These are phyloP conservation scores for Lutjanus erythropterus DNA, from an alignment of 2,113 vertebrate species.

Conservation along the genomic window DNA sequence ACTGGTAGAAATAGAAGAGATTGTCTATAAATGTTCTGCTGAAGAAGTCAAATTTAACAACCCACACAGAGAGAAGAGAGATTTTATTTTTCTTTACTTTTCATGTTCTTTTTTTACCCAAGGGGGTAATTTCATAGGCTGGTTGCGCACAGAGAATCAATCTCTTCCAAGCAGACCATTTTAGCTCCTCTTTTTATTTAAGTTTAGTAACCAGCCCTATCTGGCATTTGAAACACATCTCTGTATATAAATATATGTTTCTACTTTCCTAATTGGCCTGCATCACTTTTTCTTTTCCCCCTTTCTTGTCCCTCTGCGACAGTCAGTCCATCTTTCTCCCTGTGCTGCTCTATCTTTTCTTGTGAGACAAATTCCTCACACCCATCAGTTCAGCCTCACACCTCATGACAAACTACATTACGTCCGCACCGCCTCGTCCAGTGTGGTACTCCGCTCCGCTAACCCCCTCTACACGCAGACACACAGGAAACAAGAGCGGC, in stretches of 20 bases:
- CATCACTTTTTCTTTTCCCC: background rate
- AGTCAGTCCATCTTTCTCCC: background rate
- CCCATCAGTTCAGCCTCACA: constrained; percentile 66
- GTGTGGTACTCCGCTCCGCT: background rate
- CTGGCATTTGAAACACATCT: background rate
- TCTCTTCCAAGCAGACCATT: constrained; percentile 20
- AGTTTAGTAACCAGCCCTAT: constrained; percentile 11
- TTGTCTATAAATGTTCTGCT: background rate
- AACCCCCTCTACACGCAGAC: background rate
- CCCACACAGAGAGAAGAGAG: background rate
- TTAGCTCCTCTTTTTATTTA: constrained; percentile 20
- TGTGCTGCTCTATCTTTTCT: constrained; percentile 14
- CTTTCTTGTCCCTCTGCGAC: background rate
- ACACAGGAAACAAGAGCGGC: constrained; percentile 6
- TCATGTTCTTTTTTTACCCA: constrained; percentile 20
- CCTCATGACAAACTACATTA: constrained; percentile 66
- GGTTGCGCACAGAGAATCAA: constrained; percentile 35
- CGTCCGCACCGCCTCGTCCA: constrained; percentile 1
- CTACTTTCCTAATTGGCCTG: background rate
- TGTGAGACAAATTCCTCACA: constrained; percentile 60
- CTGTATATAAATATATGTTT: background rate
- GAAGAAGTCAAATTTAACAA: constrained; percentile 28
- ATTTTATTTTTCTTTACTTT: constrained; percentile 23
- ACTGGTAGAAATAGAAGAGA: background rate
- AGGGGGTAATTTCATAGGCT: constrained; percentile 46